Conservation (phyloP, 2,113 vertebrate species). For the Edolisoma coerulescens region DNA sequence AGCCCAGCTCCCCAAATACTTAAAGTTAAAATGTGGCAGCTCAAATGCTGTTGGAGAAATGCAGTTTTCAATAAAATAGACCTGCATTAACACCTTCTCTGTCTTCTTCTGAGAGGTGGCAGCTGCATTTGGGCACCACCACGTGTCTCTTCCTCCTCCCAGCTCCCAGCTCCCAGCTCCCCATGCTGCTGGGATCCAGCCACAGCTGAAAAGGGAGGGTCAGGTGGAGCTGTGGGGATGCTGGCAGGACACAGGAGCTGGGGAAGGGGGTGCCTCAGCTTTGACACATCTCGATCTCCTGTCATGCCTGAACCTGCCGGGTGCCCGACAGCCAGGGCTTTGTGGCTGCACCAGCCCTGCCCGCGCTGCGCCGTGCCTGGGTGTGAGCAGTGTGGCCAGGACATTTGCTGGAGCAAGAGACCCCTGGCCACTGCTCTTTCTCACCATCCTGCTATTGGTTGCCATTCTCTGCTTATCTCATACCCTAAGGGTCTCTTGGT, state of each 20-base stretch:
- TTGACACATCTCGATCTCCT: accelerated
- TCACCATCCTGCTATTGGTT: not conserved
- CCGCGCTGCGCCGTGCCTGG: accelerated
- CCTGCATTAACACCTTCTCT: not conserved
- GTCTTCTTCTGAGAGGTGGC: not conserved
- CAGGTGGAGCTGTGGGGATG: not conserved
- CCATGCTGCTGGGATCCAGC: not conserved
- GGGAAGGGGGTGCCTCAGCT: not conserved
- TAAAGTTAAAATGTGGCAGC: not conserved
- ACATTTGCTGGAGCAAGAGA: not conserved
- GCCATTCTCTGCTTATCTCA: not conserved
- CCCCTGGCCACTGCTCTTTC: not conserved
- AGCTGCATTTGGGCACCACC: not conserved
- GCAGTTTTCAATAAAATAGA: not conserved
- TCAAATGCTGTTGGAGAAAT: not conserved
- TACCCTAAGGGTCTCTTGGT: not conserved
- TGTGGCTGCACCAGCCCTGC: not conserved
- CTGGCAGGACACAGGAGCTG: not conserved
- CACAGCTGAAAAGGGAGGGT: not conserved
- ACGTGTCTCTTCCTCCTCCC: accelerated
- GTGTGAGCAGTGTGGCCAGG: not conserved
- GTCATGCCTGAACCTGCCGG: not conserved
- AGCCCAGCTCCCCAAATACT: not conserved
- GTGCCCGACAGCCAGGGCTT: accelerated
- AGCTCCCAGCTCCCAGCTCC: not conserved